A percentile compares a stretch with the other conserved stretches of the same genome.
Conservation (phyloP, 1,140 invertebrate species). For the Drosophila ficusphila region DNA sequence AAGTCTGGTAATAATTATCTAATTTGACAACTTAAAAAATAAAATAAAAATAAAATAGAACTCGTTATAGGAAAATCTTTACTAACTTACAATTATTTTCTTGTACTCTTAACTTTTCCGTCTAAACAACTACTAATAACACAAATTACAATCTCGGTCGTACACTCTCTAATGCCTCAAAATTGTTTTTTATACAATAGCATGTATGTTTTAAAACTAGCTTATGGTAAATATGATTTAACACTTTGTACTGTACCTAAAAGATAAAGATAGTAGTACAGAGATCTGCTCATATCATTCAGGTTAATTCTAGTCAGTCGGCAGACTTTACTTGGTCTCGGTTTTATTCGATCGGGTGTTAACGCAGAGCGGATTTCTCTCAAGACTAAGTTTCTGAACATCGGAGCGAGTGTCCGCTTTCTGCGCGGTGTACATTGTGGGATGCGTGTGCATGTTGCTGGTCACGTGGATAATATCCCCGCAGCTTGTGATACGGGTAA, state of each 20-base stretch:
- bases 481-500: conserved; percentile 42
- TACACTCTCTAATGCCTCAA: too few relatives aligned
- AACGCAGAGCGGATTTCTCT: conserved; percentile 49
- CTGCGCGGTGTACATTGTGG: conserved; percentile 41
- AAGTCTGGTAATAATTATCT: too few relatives aligned
- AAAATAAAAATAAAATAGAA: not conserved
- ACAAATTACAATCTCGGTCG: too few relatives aligned
- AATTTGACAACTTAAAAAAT: too few relatives aligned
- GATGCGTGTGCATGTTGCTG: conserved; percentile 61
- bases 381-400: conserved; percentile 29
- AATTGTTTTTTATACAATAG: too few relatives aligned
- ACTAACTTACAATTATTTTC: not conserved
- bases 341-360: conserved; percentile 15
- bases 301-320: not conserved
- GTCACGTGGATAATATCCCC: conserved; percentile 76
- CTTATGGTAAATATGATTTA: not conserved
- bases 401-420: conserved; percentile 1
- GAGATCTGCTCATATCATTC: not conserved
- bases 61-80: not conserved
- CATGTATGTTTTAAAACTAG: not conserved
- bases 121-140: too few relatives aligned
- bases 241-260: not conserved
- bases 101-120: too few relatives aligned
- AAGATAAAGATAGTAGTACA: not conserved
- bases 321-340: conserved; percentile 14